phyloP scores from a whole-genome alignment of 2,888 invertebrate species.

The Taenaris catops region DNA sequence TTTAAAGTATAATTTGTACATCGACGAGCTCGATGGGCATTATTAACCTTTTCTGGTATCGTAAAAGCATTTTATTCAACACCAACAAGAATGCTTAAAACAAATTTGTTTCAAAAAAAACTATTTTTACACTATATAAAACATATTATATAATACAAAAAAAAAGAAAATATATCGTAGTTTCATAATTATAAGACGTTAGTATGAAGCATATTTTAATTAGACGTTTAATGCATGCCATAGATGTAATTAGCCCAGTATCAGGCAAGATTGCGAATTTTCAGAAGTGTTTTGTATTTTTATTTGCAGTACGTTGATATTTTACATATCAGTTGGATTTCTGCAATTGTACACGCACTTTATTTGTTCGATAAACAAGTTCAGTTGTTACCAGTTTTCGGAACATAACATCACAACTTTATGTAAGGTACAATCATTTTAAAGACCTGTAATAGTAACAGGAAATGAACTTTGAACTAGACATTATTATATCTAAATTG shows the following conservation, averaged over 20 bases:
- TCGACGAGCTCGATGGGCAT: constrained; percentile 50
- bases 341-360: constrained; percentile 19
- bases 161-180: constrained; percentile 68
- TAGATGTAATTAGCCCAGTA: constrained; percentile 62
- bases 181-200: constrained; percentile 65
- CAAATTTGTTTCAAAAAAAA: constrained; percentile 47
- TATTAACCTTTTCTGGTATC: constrained; percentile 48
- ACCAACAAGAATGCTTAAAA: constrained; percentile 43
- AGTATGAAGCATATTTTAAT: constrained; percentile 71
- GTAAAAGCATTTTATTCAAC: constrained; percentile 28
- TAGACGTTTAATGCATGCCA: constrained; percentile 72
- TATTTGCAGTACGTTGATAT: constrained; percentile 44
- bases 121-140: constrained; percentile 64
- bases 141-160: constrained; percentile 50
- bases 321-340: constrained; percentile 47
- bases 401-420: constrained; percentile 17
- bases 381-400: constrained; percentile 12
- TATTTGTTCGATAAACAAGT: constrained; percentile 18
- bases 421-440: constrained; percentile 3
- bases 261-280: constrained; percentile 39
- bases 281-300: constrained; percentile 36
- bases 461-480: constrained; percentile 34
- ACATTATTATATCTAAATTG: too few species aligned
- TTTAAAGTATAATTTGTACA: constrained; percentile 30
- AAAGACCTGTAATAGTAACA: neutral